These are phyloP conservation scores for Ephydatia muelleri DNA, from an alignment of 37 sponge, comb jelly and placozoan species.

Conservation along the genomic window DNA sequence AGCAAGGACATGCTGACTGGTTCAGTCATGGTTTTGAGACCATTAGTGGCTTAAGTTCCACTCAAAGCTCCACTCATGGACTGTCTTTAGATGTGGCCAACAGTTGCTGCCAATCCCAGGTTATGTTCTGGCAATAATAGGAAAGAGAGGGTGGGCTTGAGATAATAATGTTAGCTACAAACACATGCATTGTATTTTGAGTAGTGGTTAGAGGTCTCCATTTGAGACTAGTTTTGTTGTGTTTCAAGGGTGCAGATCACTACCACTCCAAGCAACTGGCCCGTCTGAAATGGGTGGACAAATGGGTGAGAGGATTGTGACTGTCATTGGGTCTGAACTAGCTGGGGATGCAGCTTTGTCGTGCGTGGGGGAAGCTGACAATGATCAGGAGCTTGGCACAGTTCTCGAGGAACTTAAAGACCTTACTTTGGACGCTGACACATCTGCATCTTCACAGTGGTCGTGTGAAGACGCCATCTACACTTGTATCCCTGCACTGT, in stretches of 20 bases:
- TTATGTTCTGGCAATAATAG: too few relatives aligned
- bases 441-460: not conserved
- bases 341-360: not conserved
- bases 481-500: slow-evolving; percentile 27
- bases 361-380: not conserved
- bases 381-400: not conserved
- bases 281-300: not conserved
- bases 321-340: not conserved
- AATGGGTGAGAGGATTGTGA: not conserved
- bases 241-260: not conserved
- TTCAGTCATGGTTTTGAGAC: too few relatives aligned
- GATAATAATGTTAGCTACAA: too few relatives aligned
- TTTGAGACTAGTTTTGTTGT: too few relatives aligned
- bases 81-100: too few relatives aligned
- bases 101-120: too few relatives aligned
- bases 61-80: too few relatives aligned
- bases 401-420: not conserved
- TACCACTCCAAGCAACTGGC: not conserved
- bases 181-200: too few relatives aligned
- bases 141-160: too few relatives aligned
- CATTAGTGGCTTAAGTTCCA: too few relatives aligned
- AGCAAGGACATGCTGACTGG: too few relatives aligned
- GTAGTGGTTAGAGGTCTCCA: too few relatives aligned
- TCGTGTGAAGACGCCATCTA: not conserved
- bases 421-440: not conserved